These are phyloP conservation scores for Acanthiza pusilla DNA, from an alignment of 2,797 vertebrate species.

Conservation along the genomic window DNA sequence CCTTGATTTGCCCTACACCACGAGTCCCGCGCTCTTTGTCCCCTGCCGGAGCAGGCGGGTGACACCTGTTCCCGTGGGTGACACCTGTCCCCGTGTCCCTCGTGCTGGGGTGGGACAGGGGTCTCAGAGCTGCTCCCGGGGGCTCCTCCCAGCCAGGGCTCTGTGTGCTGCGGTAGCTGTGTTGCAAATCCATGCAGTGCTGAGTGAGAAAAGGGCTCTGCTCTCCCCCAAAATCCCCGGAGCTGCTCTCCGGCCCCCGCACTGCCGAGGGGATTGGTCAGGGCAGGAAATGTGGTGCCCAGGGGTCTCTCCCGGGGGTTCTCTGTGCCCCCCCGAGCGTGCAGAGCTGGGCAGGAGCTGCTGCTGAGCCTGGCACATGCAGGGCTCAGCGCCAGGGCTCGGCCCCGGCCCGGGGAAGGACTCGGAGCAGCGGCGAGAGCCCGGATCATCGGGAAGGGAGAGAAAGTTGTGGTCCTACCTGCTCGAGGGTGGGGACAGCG, in stretches of 20 bases:
- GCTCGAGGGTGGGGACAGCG: neutral
- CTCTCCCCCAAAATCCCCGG: accelerated
- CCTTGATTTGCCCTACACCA: accelerated
- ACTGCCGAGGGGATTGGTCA: accelerated
- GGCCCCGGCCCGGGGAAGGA: neutral
- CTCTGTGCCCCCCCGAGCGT: no score
- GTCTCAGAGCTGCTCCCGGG: neutral
- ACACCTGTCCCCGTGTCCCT: neutral
- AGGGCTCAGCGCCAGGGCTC: neutral
- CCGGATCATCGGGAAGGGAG: accelerated
- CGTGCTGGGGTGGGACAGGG: accelerated
- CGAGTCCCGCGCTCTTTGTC: accelerated
- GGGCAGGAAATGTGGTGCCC: neutral
- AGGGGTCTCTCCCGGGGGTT: neutral
- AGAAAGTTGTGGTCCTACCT: neutral
- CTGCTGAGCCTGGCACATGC: no score
- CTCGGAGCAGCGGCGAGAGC: accelerated
- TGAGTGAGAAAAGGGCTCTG: neutral
- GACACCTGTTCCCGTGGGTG: neutral
- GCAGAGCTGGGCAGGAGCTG: no score
- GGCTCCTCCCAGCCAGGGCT: neutral
- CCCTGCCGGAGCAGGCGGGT: neutral
- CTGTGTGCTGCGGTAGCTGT: neutral
- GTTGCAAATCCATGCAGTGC: slow-evolving; percentile 3
- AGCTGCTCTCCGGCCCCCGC: neutral